Conservation (phyloP, 2,113 vertebrate genomes). For the Crotalus viridis region DNA sequence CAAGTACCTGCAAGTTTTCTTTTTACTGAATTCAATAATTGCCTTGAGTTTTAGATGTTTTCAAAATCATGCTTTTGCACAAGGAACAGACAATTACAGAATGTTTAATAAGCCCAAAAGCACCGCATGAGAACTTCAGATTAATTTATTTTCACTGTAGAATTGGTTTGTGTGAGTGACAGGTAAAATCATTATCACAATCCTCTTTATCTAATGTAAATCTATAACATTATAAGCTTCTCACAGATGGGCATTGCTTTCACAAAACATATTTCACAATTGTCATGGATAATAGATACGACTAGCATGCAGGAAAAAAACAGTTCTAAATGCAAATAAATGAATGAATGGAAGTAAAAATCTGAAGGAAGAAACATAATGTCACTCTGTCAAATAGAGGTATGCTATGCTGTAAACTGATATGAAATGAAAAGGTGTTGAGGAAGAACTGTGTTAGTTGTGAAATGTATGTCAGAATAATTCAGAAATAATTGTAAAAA, state of each 20-base stretch:
- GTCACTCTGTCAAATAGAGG: not conserved
- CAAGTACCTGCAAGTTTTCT: slow-evolving; percentile 4
- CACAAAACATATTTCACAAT: not conserved
- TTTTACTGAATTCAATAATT: not conserved
- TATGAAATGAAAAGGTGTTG: not conserved
- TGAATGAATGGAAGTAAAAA: not conserved
- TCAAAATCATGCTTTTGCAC: not conserved
- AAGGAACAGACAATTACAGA: not conserved
- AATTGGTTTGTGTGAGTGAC: not conserved
- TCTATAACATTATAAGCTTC: slow-evolving; percentile 13
- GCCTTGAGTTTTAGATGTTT: not conserved
- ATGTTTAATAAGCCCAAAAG: not conserved
- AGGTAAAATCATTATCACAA: slow-evolving; percentile 18
- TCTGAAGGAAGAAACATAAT: not conserved
- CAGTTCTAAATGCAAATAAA: slow-evolving; percentile 12
- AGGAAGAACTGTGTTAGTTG: not conserved
- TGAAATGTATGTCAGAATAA: not conserved
- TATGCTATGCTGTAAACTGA: not conserved
- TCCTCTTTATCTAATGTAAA: slow-evolving; percentile 1
- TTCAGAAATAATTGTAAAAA: not conserved
- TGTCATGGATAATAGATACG: not conserved
- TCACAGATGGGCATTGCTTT: not conserved
- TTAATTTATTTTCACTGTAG: not conserved
- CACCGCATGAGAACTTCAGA: slow-evolving; percentile 10
- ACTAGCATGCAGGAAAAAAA: not conserved